phyloP scores from a whole-genome alignment of 1,140 invertebrate species.

The Pogonus chalceus region DNA sequence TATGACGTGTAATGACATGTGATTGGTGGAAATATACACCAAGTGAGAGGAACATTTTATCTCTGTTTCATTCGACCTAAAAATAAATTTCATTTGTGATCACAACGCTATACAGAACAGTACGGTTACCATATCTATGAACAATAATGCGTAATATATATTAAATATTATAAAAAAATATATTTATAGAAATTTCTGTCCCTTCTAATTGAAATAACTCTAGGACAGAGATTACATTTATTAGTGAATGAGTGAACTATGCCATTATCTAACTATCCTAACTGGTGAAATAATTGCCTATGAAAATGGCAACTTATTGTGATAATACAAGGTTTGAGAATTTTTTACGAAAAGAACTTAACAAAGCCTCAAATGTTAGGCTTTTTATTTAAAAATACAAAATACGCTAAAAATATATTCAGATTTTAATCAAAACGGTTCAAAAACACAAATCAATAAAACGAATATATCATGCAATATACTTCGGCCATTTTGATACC shows the following conservation, averaged over 20 bases:
- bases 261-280: slow-evolving; percentile 33
- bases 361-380: slow-evolving; percentile 12
- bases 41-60: too few species aligned
- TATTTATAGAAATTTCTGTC: slow-evolving; percentile 22
- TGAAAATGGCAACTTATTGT: slow-evolving; percentile 35
- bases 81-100: slow-evolving; percentile 32
- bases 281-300: slow-evolving; percentile 32
- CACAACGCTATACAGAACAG: slow-evolving; percentile 34
- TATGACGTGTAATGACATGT: background rate
- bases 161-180: slow-evolving; percentile 13
- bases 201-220: slow-evolving; percentile 20
- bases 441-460: background rate
- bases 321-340: slow-evolving; percentile 34
- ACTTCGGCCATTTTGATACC: background rate
- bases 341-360: slow-evolving; percentile 30
- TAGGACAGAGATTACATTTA: slow-evolving; percentile 32
- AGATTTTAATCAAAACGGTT: background rate
- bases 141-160: slow-evolving; percentile 20
- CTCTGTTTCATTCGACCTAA: too few species aligned
- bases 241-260: slow-evolving; percentile 36
- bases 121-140: slow-evolving; percentile 22
- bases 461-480: background rate
- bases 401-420: slow-evolving; percentile 30
- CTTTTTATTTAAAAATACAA: slow-evolving; percentile 25
- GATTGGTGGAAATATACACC: background rate